Conservation (phyloP, 2,888 invertebrate genomes). For the Andrena praecox region DNA sequence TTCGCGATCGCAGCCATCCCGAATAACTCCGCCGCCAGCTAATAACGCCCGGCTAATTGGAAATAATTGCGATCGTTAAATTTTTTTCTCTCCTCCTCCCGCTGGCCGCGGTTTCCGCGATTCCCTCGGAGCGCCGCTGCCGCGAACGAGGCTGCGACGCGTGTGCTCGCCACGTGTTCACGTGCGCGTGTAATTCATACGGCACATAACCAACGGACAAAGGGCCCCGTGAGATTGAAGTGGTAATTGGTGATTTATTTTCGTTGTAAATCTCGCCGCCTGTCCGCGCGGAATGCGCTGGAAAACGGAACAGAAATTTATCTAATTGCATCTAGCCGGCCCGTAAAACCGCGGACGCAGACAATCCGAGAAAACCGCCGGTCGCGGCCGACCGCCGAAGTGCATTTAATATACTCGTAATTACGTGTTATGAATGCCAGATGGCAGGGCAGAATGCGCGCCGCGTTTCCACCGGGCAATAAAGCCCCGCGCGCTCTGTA, state of each 20-base stretch:
- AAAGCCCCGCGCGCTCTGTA: constrained; percentile 16
- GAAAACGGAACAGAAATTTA: constrained; percentile 27
- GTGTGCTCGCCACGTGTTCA: background rate
- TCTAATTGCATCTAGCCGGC: constrained; percentile 30
- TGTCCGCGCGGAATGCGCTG: background rate
- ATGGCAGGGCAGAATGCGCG: constrained; percentile 20
- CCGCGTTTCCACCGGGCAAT: constrained; percentile 31
- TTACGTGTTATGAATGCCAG: constrained; percentile 41
- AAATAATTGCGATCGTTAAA: constrained; percentile 29
- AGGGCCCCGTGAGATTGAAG: constrained; percentile 10
- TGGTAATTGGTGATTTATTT: constrained; percentile 45
- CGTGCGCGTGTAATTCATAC: constrained; percentile 13
- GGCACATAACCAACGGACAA: constrained; percentile 34
- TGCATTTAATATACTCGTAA: constrained; percentile 32
- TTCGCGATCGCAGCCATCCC: constrained; percentile 8
- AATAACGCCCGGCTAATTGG: constrained; percentile 22
- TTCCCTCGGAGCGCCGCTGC: background rate
- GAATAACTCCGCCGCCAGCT: background rate
- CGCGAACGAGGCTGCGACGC: background rate
- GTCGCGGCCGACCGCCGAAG: constrained; percentile 17
- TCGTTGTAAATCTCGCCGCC: constrained; percentile 27
- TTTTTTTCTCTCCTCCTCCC: background rate
- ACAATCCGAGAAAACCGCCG: background rate
- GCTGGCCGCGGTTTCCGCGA: background rate
- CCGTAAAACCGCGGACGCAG: background rate